A percentile compares a stretch with the other conserved stretches of the same genome.
These are phyloP conservation scores for Pangasius larnaudii DNA, from an alignment of 2,797 vertebrate species.

Conservation along the genomic window DNA sequence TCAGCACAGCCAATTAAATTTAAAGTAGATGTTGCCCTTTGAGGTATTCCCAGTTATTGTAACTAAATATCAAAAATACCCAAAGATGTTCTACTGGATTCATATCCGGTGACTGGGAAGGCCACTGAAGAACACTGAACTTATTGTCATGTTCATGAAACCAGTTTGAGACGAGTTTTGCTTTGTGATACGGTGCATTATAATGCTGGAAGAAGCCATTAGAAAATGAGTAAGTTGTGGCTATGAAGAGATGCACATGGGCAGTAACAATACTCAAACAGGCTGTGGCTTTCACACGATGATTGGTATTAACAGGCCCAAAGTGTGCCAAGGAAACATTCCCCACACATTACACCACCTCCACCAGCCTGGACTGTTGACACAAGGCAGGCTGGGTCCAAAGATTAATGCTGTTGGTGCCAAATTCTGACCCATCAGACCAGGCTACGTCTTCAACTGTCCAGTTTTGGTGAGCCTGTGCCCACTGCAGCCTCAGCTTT, in stretches of 20 bases:
- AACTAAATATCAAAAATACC: neutral
- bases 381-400: too few species aligned
- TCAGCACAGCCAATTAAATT: neutral
- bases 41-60: neutral
- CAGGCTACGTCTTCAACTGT: neutral
- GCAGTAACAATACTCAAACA: neutral
- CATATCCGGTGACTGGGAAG: neutral
- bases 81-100: neutral
- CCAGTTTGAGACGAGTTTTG: neutral
- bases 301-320: neutral
- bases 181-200: neutral
- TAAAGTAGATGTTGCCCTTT: neutral
- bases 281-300: neutral
- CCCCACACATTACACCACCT: neutral
- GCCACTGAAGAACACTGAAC: neutral
- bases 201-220: neutral
- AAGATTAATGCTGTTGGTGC: neutral
- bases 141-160: neutral
- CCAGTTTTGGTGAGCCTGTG: neutral
- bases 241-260: neutral
- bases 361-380: neutral
- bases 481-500: neutral
- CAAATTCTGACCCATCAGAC: neutral
- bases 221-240: neutral
- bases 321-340: neutral